Conservation (phyloP, 2,113 vertebrate species). For the Corydoras sp. region DNA sequence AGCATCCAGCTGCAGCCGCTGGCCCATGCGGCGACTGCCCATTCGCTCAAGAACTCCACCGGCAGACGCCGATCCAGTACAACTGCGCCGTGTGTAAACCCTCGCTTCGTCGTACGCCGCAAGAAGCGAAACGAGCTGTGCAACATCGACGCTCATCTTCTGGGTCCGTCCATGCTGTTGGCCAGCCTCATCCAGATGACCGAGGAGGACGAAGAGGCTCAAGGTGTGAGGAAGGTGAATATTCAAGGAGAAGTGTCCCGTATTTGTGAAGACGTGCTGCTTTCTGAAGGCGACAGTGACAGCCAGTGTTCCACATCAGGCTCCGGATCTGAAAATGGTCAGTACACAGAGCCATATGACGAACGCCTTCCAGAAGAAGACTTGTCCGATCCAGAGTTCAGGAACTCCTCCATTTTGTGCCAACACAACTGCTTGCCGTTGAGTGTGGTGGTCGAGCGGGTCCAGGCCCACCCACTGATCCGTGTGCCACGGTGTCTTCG, state of each 20-base stretch:
- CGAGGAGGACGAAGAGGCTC: slow-evolving; percentile 43
- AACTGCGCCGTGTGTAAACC: slow-evolving; percentile 71
- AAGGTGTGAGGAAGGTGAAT: slow-evolving; percentile 49
- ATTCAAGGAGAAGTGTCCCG: slow-evolving; percentile 39
- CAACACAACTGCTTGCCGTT: slow-evolving; percentile 18
- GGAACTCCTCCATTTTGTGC: slow-evolving; percentile 32
- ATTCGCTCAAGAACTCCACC: neutral
- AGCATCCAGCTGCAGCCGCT: slow-evolving; percentile 49
- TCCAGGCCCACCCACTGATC: slow-evolving; percentile 49
- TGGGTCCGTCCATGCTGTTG: slow-evolving; percentile 60
- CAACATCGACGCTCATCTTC: slow-evolving; percentile 51
- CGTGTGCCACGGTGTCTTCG: slow-evolving; percentile 68
- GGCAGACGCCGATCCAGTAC: slow-evolving; percentile 78
- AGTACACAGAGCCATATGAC: slow-evolving; percentile 32
- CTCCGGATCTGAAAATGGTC: slow-evolving; percentile 47
- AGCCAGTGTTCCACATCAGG: slow-evolving; percentile 36
- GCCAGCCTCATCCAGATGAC: slow-evolving; percentile 59
- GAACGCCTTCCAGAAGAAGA: slow-evolving; percentile 37
- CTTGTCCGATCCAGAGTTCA: slow-evolving; percentile 37
- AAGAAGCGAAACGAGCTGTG: slow-evolving; percentile 17
- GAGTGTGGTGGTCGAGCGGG: slow-evolving; percentile 8
- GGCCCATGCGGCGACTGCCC: neutral
- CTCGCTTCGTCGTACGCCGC: slow-evolving; percentile 63
- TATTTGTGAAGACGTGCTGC: slow-evolving; percentile 48
- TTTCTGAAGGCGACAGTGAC: slow-evolving; percentile 49